These are phyloP conservation scores for Picus viridis DNA, from an alignment of 2,797 vertebrate genomes.

Conservation along the genomic window DNA sequence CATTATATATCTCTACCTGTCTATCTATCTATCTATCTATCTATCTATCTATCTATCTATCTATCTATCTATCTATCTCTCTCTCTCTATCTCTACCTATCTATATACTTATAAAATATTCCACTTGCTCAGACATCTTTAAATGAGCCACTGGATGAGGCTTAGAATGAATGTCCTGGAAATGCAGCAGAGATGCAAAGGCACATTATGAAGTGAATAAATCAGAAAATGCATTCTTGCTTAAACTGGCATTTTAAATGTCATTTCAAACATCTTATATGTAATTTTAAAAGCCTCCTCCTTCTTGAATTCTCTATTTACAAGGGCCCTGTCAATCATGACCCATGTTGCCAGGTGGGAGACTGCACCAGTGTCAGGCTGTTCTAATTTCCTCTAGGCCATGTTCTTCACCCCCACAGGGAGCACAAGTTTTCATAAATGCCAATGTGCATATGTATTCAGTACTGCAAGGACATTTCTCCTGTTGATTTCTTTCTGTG, in stretches of 20 bases:
- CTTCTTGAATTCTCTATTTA: slow-evolving; percentile 33
- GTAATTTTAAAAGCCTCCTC: slow-evolving; percentile 24
- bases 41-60: no score
- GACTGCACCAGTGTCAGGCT: slow-evolving; percentile 10
- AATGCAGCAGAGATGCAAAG: background rate
- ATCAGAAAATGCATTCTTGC: slow-evolving; percentile 39
- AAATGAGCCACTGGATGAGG: background rate
- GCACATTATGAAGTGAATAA: background rate
- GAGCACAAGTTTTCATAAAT: slow-evolving; percentile 23
- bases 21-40: no score
- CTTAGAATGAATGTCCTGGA: slow-evolving; percentile 22
- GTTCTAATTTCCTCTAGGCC: slow-evolving; percentile 49
- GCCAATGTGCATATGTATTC: slow-evolving; percentile 1
- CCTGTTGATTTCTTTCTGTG: background rate
- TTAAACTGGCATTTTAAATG: slow-evolving; percentile 51
- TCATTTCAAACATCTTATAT: slow-evolving; percentile 26
- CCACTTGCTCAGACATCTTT: background rate
- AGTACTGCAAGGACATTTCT: slow-evolving; percentile 1
- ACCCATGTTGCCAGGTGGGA: background rate
- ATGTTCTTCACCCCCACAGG: background rate
- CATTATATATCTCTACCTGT: background rate
- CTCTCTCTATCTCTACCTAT: no score
- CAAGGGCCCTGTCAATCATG: slow-evolving; percentile 24
- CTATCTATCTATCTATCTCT: no score
- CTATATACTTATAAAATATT: background rate